These are phyloP conservation scores for Acanthopagrus latus DNA, from an alignment of 2,797 vertebrate genomes.

Conservation along the genomic window DNA sequence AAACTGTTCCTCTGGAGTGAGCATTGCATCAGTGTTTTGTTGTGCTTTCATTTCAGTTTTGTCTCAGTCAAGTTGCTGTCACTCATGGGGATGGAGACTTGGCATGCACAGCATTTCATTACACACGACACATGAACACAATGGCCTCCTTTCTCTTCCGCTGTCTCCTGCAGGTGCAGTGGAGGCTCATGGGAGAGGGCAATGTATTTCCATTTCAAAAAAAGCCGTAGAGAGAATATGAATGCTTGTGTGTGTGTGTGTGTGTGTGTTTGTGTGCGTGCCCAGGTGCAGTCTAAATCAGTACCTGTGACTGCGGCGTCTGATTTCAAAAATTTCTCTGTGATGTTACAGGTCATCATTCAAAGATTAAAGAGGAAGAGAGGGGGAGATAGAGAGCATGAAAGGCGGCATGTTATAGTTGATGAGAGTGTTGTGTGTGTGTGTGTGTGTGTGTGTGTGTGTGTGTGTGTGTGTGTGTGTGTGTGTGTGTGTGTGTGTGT, in stretches of 20 bases:
- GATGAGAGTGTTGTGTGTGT: not conserved
- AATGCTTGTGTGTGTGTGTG: not conserved
- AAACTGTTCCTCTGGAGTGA: slow-evolving; percentile 13
- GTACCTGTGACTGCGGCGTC: slow-evolving; percentile 24
- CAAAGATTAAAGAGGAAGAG: slow-evolving; percentile 29
- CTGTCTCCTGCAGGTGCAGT: slow-evolving; percentile 55
- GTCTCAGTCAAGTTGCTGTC: slow-evolving; percentile 45
- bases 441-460: no score
- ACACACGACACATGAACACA: slow-evolving; percentile 29
- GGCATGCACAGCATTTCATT: not conserved
- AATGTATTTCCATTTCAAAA: slow-evolving; percentile 53
- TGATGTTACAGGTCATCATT: slow-evolving; percentile 47
- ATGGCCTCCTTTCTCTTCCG: slow-evolving; percentile 28
- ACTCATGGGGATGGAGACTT: slow-evolving; percentile 27
- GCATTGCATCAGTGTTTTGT: slow-evolving; percentile 47
- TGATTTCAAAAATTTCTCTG: slow-evolving; percentile 39
- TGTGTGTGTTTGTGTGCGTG: not conserved
- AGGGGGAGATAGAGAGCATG: not conserved
- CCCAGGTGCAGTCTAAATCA: slow-evolving; percentile 52
- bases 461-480: no score
- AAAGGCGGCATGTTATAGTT: not conserved
- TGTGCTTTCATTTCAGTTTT: slow-evolving; percentile 53
- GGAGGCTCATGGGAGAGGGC: slow-evolving; percentile 33
- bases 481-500: no score
- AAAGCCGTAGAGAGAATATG: not conserved